These are phyloP conservation scores for Paraescarpia echinospica DNA, from an alignment of 1,140 invertebrate genomes.

Conservation along the genomic window DNA sequence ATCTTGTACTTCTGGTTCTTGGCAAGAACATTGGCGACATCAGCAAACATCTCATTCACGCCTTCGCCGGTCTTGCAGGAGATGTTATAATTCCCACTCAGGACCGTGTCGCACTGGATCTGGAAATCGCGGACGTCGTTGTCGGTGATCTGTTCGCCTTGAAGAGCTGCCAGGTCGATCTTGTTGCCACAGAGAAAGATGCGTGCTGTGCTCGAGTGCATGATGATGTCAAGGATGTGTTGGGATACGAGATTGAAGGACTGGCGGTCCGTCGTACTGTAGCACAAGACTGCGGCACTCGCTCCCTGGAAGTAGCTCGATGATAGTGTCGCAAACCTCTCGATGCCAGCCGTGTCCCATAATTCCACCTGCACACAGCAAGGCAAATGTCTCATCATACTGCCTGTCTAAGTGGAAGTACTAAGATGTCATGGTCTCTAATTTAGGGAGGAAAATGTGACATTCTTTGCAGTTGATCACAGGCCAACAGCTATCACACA, in stretches of 20 bases:
- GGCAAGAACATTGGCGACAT: constrained; percentile 69
- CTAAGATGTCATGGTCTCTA: no score
- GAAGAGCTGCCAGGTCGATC: constrained; percentile 66
- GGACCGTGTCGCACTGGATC: constrained; percentile 88
- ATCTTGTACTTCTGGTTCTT: constrained; percentile 29
- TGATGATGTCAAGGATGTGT: constrained; percentile 86
- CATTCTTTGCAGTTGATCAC: background rate
- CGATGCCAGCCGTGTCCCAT: constrained; percentile 93
- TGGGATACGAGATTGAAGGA: constrained; percentile 88
- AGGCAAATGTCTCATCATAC: constrained; percentile 48
- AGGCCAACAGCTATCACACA: background rate
- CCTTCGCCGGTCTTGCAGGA: constrained; percentile 87
- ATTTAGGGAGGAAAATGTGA: no score
- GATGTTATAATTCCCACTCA: constrained; percentile 85
- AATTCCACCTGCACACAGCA: constrained; percentile 71
- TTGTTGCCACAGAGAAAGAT: constrained; percentile 92
- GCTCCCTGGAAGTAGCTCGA: constrained; percentile 93
- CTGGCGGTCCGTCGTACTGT: constrained; percentile 82
- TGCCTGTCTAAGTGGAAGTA: constrained; percentile 31
- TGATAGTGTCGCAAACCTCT: constrained; percentile 88
- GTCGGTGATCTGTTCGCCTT: constrained; percentile 62
- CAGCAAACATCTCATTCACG: constrained; percentile 86
- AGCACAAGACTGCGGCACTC: constrained; percentile 86
- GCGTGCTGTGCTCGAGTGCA: constrained; percentile 89
- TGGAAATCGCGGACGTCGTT: constrained; percentile 88